Base-by-base conservation (phyloP, 2,888 invertebrate species). In the Romanomermis culicivorax region DNA sequence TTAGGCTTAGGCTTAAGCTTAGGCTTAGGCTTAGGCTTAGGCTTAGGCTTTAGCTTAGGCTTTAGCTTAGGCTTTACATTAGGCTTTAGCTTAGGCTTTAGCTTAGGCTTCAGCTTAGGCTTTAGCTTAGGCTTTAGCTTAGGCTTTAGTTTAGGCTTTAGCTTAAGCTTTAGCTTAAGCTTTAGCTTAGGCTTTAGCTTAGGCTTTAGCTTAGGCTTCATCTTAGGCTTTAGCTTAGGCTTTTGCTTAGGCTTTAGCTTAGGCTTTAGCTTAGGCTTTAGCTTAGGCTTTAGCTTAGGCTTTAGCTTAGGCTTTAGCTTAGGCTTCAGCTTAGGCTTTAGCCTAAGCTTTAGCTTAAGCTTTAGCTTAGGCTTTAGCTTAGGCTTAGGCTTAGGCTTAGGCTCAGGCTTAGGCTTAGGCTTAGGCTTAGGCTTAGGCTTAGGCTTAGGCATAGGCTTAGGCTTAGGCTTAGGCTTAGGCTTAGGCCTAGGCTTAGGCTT, bases 1-100 rank as follows among this genome's bases (percentile, higher is more conserved):
- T 45, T 45, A 11, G 45, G 45, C 45, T 23, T 45, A 11, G 45
- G 45, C 45, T 45, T 45, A 45, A 7, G 45, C 45, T 45, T 45
- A 45, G 45, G 45, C 45, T 45, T 45, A n/a, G 45, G 23, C 45
- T n/a, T 45, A 45, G 45, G 45, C 45, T 45, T 45, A 45, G 45
- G 23, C 45, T 45, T 45, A 45, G 45, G 23, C 45, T 45, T 45
- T n/a, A 23, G 45, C 45, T 45, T 45, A 45, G 23, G 17, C 45
- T 45, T 45, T n/a, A 23, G 45, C 45, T 45, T 45, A 45, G 45
- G 45, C 23, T 45, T 45, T n/a, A 23, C 4, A 11, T 45, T 45
- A 45, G 45, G 45, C 45, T 45, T 45, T n/a, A 23, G 36, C 36
- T 36, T 36, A 36, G 36, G 45, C 45, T 45, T 45, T n/a, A 7